A percentile compares a stretch with the other conserved stretches of the same genome.
These are phyloP conservation scores for Cheirogaleus major DNA, from an alignment of 2,797 vertebrate species.

Conservation along the genomic window DNA sequence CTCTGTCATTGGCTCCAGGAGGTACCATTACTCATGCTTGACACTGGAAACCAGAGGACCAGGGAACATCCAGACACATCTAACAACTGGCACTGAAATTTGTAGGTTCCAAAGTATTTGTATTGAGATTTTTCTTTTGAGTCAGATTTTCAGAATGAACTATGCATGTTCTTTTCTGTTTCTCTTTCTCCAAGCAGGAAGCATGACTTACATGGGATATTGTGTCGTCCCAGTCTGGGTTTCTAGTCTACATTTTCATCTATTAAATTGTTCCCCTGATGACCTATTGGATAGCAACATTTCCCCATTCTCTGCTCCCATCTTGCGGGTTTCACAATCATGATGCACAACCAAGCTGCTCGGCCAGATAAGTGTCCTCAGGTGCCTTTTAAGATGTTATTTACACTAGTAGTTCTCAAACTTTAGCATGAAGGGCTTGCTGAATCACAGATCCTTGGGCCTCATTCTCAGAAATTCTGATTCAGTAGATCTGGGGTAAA, in stretches of 20 bases:
- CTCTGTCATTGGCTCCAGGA: too few species aligned
- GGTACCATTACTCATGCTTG: too few species aligned
- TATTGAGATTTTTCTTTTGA: background rate
- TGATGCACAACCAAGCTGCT: background rate
- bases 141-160: background rate
- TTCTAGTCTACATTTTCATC: background rate
- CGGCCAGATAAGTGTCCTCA: background rate
- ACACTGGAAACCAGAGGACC: too few species aligned
- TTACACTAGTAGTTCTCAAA: background rate
- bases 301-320: background rate
- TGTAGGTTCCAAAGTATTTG: background rate
- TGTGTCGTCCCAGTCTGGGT: background rate
- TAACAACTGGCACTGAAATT: background rate
- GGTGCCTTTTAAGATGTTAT: background rate
- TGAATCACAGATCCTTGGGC: background rate
- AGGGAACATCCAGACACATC: too few species aligned
- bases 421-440: background rate
- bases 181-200: background rate
- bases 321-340: background rate
- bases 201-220: background rate
- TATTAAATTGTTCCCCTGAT: background rate
- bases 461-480: background rate
- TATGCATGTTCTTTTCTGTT: background rate
- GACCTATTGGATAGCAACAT: background rate
- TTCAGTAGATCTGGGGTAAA: background rate